Conservation (phyloP, 1,140 invertebrate genomes). For the Sycophila sp. region DNA sequence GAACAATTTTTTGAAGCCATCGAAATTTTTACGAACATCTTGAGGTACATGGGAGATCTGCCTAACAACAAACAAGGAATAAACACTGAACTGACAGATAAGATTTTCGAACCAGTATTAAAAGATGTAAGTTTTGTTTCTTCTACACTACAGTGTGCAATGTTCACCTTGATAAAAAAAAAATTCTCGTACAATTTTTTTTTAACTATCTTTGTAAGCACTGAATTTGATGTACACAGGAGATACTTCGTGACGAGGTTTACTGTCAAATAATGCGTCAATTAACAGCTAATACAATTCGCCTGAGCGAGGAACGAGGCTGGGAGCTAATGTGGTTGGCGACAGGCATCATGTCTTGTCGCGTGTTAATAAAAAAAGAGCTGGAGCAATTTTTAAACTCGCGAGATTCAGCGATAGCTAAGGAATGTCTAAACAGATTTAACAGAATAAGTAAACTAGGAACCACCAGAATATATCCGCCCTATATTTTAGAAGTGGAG, state of each 20-base stretch:
- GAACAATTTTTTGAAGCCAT: slow-evolving; percentile 80
- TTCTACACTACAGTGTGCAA: too few relatives aligned
- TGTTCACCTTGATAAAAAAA: background rate
- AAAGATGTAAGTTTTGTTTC: slow-evolving; percentile 72
- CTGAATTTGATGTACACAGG: slow-evolving; percentile 60
- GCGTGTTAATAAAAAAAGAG: slow-evolving; percentile 69
- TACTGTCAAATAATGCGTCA: slow-evolving; percentile 97
- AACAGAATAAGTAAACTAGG: slow-evolving; percentile 83
- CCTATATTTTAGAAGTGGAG: slow-evolving; percentile 93
- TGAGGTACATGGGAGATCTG: slow-evolving; percentile 97
- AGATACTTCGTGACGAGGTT: slow-evolving; percentile 87
- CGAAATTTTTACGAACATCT: slow-evolving; percentile 79
- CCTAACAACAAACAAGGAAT: slow-evolving; percentile 78
- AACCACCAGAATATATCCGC: slow-evolving; percentile 83
- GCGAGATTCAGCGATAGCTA: slow-evolving; percentile 78
- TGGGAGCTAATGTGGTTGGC: slow-evolving; percentile 95
- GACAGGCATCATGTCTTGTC: slow-evolving; percentile 86
- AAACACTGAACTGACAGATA: slow-evolving; percentile 84
- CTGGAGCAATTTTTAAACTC: slow-evolving; percentile 81
- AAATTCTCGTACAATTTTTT: background rate
- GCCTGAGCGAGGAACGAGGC: slow-evolving; percentile 87
- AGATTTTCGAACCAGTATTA: slow-evolving; percentile 86
- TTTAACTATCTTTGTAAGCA: background rate
- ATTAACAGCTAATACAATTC: slow-evolving; percentile 85
- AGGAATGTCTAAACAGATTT: slow-evolving; percentile 84